phyloP scores from a whole-genome alignment of 2,113 vertebrate genomes.

The Amazona guildingii region DNA sequence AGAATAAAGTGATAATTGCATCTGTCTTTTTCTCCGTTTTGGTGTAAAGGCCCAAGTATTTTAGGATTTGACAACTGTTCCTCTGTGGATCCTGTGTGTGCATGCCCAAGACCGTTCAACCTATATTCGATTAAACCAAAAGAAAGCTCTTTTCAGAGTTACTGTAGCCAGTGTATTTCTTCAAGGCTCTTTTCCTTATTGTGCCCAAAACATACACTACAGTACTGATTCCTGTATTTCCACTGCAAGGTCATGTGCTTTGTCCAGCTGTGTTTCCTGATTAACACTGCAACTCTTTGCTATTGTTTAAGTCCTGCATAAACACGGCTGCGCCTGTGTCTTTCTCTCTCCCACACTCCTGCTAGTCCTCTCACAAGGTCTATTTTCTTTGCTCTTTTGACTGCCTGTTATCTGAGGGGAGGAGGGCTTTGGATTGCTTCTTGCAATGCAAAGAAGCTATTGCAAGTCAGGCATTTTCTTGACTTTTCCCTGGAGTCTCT shows the following conservation, averaged over 20 bases:
- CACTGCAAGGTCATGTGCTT: not conserved
- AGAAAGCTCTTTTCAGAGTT: not conserved
- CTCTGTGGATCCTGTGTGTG: fast-evolving
- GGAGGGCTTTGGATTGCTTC: not conserved
- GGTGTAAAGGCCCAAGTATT: not conserved
- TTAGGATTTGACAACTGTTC: not conserved
- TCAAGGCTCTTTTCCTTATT: not conserved
- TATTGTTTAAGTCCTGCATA: not conserved
- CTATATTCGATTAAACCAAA: not conserved
- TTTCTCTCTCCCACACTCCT: not conserved
- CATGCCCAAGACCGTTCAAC: fast-evolving
- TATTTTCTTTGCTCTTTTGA: not conserved
- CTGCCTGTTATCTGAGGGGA: not conserved
- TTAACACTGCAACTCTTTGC: not conserved
- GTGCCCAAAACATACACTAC: not conserved
- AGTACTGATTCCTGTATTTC: not conserved
- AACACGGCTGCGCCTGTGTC: not conserved
- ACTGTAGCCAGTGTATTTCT: not conserved
- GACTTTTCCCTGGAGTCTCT: not conserved
- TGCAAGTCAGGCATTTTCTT: not conserved
- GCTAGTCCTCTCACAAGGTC: not conserved
- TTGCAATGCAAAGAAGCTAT: not conserved
- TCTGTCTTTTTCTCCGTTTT: not conserved
- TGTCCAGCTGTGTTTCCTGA: not conserved
- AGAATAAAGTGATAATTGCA: not conserved